Conservation (phyloP, 2,888 invertebrate genomes). For the Unio pictorum region DNA sequence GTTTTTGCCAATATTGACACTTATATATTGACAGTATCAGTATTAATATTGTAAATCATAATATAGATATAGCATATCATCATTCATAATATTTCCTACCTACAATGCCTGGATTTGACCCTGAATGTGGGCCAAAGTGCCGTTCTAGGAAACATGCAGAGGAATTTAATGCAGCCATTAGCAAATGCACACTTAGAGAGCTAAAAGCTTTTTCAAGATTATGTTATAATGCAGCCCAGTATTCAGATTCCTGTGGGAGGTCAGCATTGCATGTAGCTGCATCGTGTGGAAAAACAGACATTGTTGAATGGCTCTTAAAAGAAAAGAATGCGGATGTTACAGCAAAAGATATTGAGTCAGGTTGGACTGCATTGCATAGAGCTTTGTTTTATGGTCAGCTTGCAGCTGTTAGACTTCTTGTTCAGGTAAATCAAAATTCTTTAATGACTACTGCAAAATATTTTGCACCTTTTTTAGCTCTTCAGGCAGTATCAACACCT, state of each 20-base stretch:
- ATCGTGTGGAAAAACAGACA: conserved; percentile 80
- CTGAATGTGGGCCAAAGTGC: conserved; percentile 66
- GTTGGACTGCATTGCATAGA: conserved; percentile 86
- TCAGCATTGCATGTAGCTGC: conserved; percentile 85
- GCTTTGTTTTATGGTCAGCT: conserved; percentile 88
- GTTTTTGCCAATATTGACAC: no score
- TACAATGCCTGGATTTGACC: conserved; percentile 46
- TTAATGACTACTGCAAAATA: no score
- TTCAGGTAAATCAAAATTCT: conserved; percentile 74
- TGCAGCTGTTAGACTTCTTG: conserved; percentile 80
- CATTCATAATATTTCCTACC: no score
- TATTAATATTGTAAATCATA: no score
- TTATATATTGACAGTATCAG: no score
- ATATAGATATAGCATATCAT: no score
- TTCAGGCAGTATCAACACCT: no score
- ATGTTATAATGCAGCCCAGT: conserved; percentile 61
- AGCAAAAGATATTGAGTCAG: conserved; percentile 81
- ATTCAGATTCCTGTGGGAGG: conserved; percentile 76
- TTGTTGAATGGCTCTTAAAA: conserved; percentile 83
- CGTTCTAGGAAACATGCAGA: conserved; percentile 69
- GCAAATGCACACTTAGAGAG: conserved; percentile 59
- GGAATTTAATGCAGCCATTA: conserved; percentile 66
- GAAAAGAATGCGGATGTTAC: conserved; percentile 78
- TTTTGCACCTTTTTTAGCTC: no score
- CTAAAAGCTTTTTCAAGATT: conserved; percentile 59